Evolutionary conservation across 2,797 vertebrate genomes (phyloP).

Genomic region (Etheostoma perlongum): DNA sequence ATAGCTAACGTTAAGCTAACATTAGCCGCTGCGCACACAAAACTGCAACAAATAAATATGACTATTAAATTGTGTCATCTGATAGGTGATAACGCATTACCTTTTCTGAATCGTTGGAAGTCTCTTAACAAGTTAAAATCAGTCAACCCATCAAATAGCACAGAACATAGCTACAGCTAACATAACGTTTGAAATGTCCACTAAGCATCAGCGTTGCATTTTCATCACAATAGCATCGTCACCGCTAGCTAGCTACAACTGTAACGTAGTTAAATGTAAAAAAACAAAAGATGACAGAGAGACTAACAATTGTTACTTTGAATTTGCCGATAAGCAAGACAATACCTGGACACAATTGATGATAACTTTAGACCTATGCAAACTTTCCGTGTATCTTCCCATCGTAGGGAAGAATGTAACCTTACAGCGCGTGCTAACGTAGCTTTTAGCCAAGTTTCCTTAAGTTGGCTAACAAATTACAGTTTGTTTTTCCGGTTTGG

Average conservation of each 20-base stretch:
- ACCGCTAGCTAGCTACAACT: neutral
- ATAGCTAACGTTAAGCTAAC: slow-evolving; percentile 20
- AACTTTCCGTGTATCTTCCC: neutral
- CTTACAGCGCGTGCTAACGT: slow-evolving; percentile 26
- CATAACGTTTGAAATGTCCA: neutral
- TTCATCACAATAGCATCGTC: neutral
- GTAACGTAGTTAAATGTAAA: neutral
- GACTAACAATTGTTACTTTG: rapidly evolving
- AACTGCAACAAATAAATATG: neutral
- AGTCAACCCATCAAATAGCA: neutral
- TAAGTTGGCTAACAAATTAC: slow-evolving; percentile 41
- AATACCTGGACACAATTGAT: neutral
- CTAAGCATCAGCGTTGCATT: neutral
- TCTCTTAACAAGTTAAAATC: rapidly evolving
- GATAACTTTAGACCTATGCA: neutral
- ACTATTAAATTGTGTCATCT: neutral
- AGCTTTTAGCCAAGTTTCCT: slow-evolving; percentile 54
- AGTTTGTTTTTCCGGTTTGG: neutral
- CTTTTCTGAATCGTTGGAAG: rapidly evolving
- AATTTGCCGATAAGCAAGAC: rapidly evolving
- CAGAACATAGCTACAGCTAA: neutral
- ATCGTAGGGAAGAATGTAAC: neutral
- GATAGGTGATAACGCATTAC: rapidly evolving
- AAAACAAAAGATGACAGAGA: rapidly evolving
- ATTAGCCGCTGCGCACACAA: slow-evolving; percentile 1